A percentile compares a stretch with the other conserved stretches of the same genome.
phyloP scores from a whole-genome alignment of 2,888 invertebrate genomes.

The Troides aeacus region DNA sequence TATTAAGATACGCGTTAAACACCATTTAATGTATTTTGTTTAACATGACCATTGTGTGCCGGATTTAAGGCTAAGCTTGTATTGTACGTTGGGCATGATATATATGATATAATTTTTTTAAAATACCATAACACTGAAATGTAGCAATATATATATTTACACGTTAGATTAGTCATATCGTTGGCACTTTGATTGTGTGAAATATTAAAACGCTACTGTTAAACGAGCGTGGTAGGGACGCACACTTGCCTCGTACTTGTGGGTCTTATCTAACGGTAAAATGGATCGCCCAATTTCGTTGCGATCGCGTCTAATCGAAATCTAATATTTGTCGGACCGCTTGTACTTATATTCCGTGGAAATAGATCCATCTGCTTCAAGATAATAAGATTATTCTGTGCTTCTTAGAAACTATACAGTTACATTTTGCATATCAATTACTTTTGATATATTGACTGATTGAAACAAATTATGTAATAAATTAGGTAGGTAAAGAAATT shows the following conservation, averaged over 20 bases:
- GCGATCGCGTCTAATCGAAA: constrained; percentile 20
- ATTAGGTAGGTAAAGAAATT: background rate
- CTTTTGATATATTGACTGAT: background rate
- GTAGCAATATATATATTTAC: background rate
- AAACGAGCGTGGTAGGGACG: background rate
- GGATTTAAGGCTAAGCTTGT: too few species aligned
- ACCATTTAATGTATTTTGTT: too few species aligned
- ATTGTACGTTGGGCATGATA: too few species aligned
- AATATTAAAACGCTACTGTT: background rate
- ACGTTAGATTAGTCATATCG: background rate
- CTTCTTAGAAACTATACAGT: background rate
- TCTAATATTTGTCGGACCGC: constrained; percentile 21
- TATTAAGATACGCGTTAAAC: too few species aligned
- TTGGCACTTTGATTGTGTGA: background rate
- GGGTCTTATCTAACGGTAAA: background rate
- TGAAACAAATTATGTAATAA: background rate
- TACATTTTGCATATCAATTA: background rate
- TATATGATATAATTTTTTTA: too few species aligned
- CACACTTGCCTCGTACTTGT: background rate
- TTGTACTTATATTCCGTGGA: constrained; percentile 15
- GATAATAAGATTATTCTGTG: background rate
- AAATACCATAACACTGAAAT: background rate
- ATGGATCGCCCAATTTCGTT: constrained; percentile 19
- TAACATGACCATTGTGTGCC: too few species aligned
- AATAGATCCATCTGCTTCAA: constrained; percentile 16